These are phyloP conservation scores for Prosopocoilus inquinatus DNA, from an alignment of 2,888 invertebrate genomes.

Conservation along the genomic window DNA sequence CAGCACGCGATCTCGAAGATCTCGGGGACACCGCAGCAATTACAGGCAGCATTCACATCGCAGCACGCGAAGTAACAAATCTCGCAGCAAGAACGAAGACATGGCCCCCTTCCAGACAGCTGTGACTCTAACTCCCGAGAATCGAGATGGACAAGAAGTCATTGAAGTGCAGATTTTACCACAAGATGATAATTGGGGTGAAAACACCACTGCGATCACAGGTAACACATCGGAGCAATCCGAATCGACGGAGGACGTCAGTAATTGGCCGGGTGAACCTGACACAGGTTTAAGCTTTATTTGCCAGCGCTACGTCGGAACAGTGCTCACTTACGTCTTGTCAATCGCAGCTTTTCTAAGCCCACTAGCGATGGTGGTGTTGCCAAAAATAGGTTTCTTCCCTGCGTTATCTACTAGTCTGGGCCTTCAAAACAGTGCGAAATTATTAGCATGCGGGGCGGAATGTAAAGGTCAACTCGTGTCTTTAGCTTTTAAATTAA, in stretches of 20 bases:
- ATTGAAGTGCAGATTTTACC: conserved; percentile 96
- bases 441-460: conserved; percentile 80
- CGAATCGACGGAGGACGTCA: conserved; percentile 88
- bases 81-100: conserved; percentile 58
- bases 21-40: conserved; percentile 60
- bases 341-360: conserved; percentile 84
- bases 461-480: conserved; percentile 93
- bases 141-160: conserved; percentile 82
- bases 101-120: conserved; percentile 89
- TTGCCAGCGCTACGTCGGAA: conserved; percentile 82
- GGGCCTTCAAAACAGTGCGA: conserved; percentile 57
- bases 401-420: conserved; percentile 67
- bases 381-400: conserved; percentile 87
- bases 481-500: conserved; percentile 86
- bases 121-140: conserved; percentile 77
- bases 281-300: conserved; percentile 71
- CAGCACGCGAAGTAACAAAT: conserved; percentile 67
- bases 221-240: conserved; percentile 96
- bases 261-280: conserved; percentile 74
- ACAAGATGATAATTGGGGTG: conserved; percentile 99
- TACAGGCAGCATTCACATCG: conserved; percentile 66
- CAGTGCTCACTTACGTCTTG: conserved; percentile 74
- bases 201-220: conserved; percentile 95
- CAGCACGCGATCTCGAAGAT: conserved; percentile 76
- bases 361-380: conserved; percentile 90